phyloP scores from a whole-genome alignment of 1,140 invertebrate species.

The Anagrus nilaparvatae region DNA sequence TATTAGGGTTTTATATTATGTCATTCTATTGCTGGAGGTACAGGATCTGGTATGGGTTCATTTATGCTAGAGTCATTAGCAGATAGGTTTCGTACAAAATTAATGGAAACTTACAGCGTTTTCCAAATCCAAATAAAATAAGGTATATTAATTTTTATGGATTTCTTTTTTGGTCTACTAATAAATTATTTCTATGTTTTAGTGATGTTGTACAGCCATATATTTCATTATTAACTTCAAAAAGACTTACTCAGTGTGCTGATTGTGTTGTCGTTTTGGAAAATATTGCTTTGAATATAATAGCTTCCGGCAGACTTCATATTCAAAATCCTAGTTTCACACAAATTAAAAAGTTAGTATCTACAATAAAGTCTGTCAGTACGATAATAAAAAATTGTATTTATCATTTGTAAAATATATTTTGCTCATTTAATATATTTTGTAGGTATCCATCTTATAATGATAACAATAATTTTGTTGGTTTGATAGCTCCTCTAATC shows the following conservation, averaged over 20 bases:
- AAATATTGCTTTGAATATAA: conserved; percentile 94
- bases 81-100: conserved; percentile 94
- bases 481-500: conserved; percentile 89
- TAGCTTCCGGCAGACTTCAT: conserved; percentile 88
- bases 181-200: conserved; percentile 21
- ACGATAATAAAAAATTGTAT: conserved; percentile 47
- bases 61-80: conserved; percentile 87
- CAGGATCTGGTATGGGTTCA: conserved; percentile 96
- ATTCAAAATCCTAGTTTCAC: conserved; percentile 94
- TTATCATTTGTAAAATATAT: not conserved
- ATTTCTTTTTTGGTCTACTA: not conserved
- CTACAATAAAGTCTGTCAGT: conserved; percentile 96
- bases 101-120: conserved; percentile 99
- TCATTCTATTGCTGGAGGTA: conserved; percentile 98
- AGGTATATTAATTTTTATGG: conserved; percentile 42
- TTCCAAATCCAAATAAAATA: conserved; percentile 96
- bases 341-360: conserved; percentile 96
- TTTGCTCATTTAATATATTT: conserved; percentile 18
- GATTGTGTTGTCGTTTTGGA: conserved; percentile 98
- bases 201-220: conserved; percentile 99
- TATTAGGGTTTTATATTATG: conserved; percentile 91
- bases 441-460: conserved; percentile 93
- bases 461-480: conserved; percentile 98
- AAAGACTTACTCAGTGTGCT: conserved; percentile 88
- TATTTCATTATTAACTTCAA: conserved; percentile 92